A percentile compares a stretch with the other conserved stretches of the same genome.
phyloP scores from a whole-genome alignment of 2,113 vertebrate genomes.

The Xerus inauris region DNA sequence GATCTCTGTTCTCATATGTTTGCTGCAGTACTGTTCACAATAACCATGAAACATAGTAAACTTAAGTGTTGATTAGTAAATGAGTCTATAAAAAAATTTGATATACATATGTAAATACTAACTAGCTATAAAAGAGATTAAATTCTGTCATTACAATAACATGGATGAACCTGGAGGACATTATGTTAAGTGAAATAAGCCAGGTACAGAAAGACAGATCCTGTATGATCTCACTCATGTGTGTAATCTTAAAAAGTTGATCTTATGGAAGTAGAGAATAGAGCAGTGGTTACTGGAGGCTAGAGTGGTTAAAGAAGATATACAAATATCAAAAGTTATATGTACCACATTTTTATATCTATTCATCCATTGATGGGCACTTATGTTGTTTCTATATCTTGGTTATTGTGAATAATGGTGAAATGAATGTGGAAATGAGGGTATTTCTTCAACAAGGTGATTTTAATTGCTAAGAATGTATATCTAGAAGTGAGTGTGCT shows the following conservation, averaged over 20 bases:
- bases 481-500: background rate
- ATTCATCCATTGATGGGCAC: background rate
- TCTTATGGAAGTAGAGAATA: background rate
- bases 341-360: background rate
- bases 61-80: background rate
- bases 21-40: background rate
- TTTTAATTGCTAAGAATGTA: background rate
- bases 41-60: background rate
- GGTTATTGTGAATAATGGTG: too few species aligned
- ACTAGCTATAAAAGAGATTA: background rate
- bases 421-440: background rate
- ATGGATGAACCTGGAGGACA: background rate
- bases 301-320: background rate
- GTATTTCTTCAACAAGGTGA: background rate
- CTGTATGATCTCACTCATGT: background rate
- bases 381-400: background rate
- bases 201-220: background rate
- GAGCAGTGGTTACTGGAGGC: background rate
- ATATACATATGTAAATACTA: background rate
- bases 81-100: background rate
- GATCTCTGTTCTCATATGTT: background rate
- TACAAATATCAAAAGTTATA: background rate
- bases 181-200: background rate
- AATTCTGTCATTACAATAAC: background rate
- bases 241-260: background rate